Evolutionary conservation across 2,888 invertebrate genomes (phyloP), one percentile per base, ranked within the genome.

Genomic region (Xestoiulus laeticollis): DNA sequence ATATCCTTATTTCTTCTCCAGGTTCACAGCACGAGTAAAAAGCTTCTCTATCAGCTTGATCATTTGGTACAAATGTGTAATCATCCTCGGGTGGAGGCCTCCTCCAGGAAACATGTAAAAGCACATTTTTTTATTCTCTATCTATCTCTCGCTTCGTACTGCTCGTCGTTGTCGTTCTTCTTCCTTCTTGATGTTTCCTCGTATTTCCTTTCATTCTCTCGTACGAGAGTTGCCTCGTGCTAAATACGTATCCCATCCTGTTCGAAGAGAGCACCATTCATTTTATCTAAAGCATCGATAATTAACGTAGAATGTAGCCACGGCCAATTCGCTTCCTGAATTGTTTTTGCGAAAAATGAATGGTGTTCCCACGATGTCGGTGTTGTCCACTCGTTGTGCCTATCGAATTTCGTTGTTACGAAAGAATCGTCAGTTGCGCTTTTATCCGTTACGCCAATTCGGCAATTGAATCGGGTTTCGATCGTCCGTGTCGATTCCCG

Each of bases 11-110:
- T 85, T 85, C 85, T 85, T 43, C 43, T 44, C 87, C 89, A 96
- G 96, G 96, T 97, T 91, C 98, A 98, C 94, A 97, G 97, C 91
- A 98, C 97, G 91, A 97, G 97, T 94, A 98, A 98, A 94, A 98
- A 98, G 93, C 94, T 98, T 91, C 95, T 98, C 90, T 98, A 98
- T 93, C 98, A 98, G 93, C 94, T 98, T 92, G 98, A 98, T 93
- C 97, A 97, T 92, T 94, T 98, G 93, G 97, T 98, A 91, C 98
- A 98, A 94, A 96, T 98, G 92, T 98, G 97, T 94, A 97, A 97
- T 94, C 97, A 97, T 92, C 96, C 97, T 90, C 93, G 93, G 90
- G 93, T 93, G 91, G 96, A 96, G 92, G 95, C 95, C 91, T 91
- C 95, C 91, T 91, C 89, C 90, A 94, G 95, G 91, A 96, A 96